A percentile compares a stretch with the other conserved stretches of the same genome.
Conservation (phyloP, 2,113 vertebrate species). For the Synchiropus splendidus region DNA sequence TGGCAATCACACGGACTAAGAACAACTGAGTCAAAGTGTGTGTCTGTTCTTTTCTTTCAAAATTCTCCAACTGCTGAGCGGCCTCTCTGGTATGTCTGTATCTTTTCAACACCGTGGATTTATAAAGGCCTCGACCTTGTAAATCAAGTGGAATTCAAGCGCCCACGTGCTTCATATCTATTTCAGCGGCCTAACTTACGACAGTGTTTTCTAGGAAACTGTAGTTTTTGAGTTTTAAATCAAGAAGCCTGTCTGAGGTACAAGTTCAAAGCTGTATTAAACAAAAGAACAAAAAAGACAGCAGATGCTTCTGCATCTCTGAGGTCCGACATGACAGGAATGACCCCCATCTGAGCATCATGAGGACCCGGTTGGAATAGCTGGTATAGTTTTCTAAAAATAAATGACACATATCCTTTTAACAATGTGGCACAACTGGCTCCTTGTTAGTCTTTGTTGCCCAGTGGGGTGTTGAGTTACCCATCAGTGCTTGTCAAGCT, state of each 20-base stretch:
- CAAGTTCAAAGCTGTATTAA: conserved; percentile 29
- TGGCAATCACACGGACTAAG: no score
- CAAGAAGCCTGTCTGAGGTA: conserved; percentile 33
- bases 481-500: conserved; percentile 38
- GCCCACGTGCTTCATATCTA: conserved; percentile 24
- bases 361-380: conserved; percentile 42
- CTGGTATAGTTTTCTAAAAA: conserved; percentile 55
- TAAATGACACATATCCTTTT: conserved; percentile 39
- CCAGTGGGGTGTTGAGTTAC: conserved; percentile 33
- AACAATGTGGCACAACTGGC: conserved; percentile 54
- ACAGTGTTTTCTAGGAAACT: conserved; percentile 34
- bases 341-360: conserved; percentile 19
- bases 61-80: conserved; percentile 24
- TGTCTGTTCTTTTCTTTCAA: no score
- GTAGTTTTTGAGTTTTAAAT: conserved; percentile 44
- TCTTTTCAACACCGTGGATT: conserved; percentile 51
- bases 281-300: conserved; percentile 23
- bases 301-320: conserved; percentile 30
- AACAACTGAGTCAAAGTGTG: neutral
- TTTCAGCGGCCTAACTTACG: conserved; percentile 36
- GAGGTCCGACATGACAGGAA: no score
- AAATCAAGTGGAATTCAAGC: conserved; percentile 49
- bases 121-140: conserved; percentile 35
- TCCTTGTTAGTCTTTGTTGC: conserved; percentile 34
- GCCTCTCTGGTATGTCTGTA: conserved; percentile 45